phyloP scores from a whole-genome alignment of 2,888 invertebrate genomes.

The Spisula subtruncata region DNA sequence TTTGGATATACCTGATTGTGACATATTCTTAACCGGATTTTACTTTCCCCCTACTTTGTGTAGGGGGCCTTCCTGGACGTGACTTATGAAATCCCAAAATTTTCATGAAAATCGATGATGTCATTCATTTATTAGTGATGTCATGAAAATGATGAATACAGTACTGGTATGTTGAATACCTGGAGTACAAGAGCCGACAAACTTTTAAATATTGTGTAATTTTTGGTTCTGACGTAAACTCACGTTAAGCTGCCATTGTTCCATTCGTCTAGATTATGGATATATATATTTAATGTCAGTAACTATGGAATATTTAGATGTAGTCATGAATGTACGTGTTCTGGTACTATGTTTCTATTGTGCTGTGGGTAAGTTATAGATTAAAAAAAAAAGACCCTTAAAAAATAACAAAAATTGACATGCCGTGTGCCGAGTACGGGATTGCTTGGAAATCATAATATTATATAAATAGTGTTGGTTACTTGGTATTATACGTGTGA shows the following conservation, averaged over 20 bases:
- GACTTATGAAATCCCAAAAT: conserved; percentile 5
- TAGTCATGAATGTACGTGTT: conserved; percentile 22
- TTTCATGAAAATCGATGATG: conserved; percentile 5
- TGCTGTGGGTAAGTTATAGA: conserved; percentile 29
- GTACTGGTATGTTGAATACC: background rate
- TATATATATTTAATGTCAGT: conserved; percentile 10
- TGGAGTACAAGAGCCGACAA: background rate
- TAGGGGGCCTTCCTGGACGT: background rate
- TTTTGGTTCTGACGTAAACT: background rate
- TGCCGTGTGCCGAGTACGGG: conserved; percentile 33
- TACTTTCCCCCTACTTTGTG: background rate
- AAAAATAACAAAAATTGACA: conserved; percentile 40
- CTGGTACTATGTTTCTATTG: conserved; percentile 38
- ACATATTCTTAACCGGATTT: background rate
- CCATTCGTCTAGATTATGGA: conserved; percentile 22
- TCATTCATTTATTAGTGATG: background rate
- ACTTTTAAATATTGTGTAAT: background rate
- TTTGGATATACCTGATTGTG: conserved; percentile 6
- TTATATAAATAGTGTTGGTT: conserved; percentile 2
- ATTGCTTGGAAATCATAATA: conserved; percentile 32
- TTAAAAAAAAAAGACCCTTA: conserved; percentile 21
- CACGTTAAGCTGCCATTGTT: background rate
- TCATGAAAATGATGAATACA: background rate
- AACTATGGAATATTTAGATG: conserved; percentile 28
- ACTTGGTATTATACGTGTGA: background rate